Evolutionary conservation across 30 jellyfish, hydroid and myxozoan genomes (phyloP).

Genomic region (Haliclystus octoradiatus): DNA sequence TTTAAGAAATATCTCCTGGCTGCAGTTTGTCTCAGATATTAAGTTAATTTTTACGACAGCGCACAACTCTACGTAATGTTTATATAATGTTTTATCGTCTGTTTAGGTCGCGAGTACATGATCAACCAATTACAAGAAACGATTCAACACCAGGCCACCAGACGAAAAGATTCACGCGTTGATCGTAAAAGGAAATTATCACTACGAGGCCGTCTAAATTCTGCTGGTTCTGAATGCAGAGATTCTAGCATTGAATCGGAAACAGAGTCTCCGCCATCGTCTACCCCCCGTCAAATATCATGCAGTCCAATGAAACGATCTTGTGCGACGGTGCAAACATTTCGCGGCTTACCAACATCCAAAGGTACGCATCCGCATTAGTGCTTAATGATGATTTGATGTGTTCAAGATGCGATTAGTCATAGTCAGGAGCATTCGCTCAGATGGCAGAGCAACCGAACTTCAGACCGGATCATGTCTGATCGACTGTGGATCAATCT

Average conservation of each 20-base stretch:
- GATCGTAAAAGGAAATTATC: not conserved
- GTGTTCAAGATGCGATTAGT: too few species aligned
- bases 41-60: too few species aligned
- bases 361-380: not conserved
- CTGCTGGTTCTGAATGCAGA: slow-evolving; percentile 1
- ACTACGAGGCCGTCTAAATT: not conserved
- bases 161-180: not conserved
- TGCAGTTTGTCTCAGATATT: too few species aligned
- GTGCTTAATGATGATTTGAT: too few species aligned
- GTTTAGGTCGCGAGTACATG: not conserved
- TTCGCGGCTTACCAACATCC: not conserved
- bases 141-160: not conserved
- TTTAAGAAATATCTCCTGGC: too few species aligned
- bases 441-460: too few species aligned
- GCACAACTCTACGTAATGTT: too few species aligned
- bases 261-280: not conserved
- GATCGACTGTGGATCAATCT: too few species aligned
- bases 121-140: not conserved
- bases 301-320: not conserved
- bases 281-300: not conserved
- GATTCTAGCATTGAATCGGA: not conserved
- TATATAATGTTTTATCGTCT: too few species aligned
- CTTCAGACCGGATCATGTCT: too few species aligned
- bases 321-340: not conserved
- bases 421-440: too few species aligned